Evolutionary conservation across 2,113 vertebrate genomes (phyloP), one percentile per base, ranked within the genome.

Genomic region (Callorhinus ursinus): DNA sequence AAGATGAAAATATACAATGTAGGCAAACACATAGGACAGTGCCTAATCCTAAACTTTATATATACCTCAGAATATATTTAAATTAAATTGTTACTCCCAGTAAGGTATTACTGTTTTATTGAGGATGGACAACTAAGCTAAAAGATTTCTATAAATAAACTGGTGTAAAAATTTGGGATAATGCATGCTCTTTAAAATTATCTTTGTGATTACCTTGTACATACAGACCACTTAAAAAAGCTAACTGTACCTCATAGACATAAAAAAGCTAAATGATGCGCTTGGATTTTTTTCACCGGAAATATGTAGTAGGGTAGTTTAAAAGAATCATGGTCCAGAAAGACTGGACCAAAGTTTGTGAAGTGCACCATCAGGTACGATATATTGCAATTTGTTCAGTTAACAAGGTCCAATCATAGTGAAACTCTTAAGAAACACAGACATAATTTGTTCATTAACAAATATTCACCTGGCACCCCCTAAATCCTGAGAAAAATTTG

Each of bases 101-200:
- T 55, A 79, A 91, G 22, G 12, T 71, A 88, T 36, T 76, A 93
- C 11, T 61, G 18, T 91, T 96, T 88, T 81, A 88, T n/a, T 71
- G 10, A 94, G 4, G 49, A 61, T 2, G 0, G 18, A 39, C 2
- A 74, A 33, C 49, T 61, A 82, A 39, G 22, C 67, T 81, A 9
- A 1, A 95, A 15, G 12, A 94, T 79, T 88, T 88, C 28, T 91
- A 7, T 83, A 89, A 94, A 85, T 0, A 39, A 90, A 67, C 2
- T 85, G 12, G 4, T 21, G 67, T 36, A 95, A 87, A 97, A 92
- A 65, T 57, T 42, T 87, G 49, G 2, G 19, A 61, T 81, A 82
- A 95, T 72, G 42, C 24, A 90, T 57, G 14, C 16, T 89, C 15
- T 93, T 93, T 51, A 89, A 96, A 91, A 93, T 88, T 91, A 91